Percentiles rank a stretch among this genome's conserved stretches.
Conservation (phyloP, 2,797 vertebrate species). For the Phylloscopus collybita region DNA sequence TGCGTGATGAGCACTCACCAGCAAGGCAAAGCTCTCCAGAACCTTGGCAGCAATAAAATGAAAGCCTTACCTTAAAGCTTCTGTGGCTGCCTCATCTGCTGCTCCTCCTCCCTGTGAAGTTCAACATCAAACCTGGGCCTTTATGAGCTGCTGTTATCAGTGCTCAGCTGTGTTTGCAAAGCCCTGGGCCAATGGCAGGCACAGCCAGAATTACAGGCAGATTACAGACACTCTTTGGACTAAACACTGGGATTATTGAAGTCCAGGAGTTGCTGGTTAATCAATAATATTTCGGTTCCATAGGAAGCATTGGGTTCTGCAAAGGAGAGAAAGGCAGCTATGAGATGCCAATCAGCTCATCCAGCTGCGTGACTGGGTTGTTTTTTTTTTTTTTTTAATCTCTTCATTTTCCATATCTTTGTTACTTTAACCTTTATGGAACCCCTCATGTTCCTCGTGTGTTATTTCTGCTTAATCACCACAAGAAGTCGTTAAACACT, state of each 20-base stretch:
- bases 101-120: background rate
- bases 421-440: background rate
- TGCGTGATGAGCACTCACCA: background rate
- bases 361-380: background rate
- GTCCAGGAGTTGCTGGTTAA: constrained; percentile 44
- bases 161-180: constrained; percentile 35
- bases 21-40: background rate
- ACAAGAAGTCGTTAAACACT: background rate
- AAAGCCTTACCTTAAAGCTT: constrained; percentile 57
- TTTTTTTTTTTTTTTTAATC: background rate
- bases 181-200: constrained; percentile 30
- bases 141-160: constrained; percentile 69
- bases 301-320: background rate
- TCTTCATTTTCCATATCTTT: background rate
- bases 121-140: background rate
- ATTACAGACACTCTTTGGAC: constrained; percentile 17
- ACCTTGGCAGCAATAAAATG: background rate
- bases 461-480: background rate
- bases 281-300: constrained; percentile 40
- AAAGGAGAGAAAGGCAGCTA: background rate
- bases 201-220: background rate
- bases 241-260: background rate
- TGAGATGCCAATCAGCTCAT: background rate
- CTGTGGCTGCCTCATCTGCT: background rate
- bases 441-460: background rate